Conservation (phyloP, 2,113 vertebrate species). For the Zosterops borbonicus region DNA sequence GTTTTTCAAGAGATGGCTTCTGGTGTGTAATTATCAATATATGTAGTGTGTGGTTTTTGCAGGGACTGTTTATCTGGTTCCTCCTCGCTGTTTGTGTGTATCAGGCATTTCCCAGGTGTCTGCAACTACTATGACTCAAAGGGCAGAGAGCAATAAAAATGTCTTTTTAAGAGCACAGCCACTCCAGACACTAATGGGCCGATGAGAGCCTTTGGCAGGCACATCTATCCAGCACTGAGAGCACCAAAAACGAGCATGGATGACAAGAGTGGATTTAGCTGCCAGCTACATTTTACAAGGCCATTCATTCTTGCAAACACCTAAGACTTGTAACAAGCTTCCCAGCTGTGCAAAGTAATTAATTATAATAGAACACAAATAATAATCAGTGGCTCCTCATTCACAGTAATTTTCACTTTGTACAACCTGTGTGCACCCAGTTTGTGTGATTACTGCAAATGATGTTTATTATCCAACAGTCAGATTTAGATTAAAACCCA, state of each 20-base stretch:
- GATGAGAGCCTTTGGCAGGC: slow-evolving; percentile 35
- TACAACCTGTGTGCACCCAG: background rate
- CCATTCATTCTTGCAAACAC: slow-evolving; percentile 45
- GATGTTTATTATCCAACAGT: background rate
- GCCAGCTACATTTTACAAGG: slow-evolving; percentile 46
- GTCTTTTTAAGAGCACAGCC: slow-evolving; percentile 30
- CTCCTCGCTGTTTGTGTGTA: background rate
- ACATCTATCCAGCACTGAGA: slow-evolving; percentile 31
- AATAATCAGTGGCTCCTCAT: background rate
- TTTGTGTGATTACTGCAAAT: slow-evolving; percentile 5
- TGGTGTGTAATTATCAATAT: slow-evolving; percentile 9
- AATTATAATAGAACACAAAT: slow-evolving; percentile 53
- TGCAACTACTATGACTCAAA: background rate
- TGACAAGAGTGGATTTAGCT: slow-evolving; percentile 39
- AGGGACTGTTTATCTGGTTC: background rate
- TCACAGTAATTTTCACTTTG: slow-evolving; percentile 38
- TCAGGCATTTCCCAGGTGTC: background rate
- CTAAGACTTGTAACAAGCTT: slow-evolving; percentile 30
- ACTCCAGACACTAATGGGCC: slow-evolving; percentile 45
- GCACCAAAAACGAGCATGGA: background rate
- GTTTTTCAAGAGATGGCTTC: background rate
- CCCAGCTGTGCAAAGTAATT: slow-evolving; percentile 51
- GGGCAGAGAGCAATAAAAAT: slow-evolving; percentile 49
- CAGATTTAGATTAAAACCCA: background rate
- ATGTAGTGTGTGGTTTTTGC: background rate